phyloP scores from a whole-genome alignment of 1,140 invertebrate species.

The Diachasmimorpha longicaudata region DNA sequence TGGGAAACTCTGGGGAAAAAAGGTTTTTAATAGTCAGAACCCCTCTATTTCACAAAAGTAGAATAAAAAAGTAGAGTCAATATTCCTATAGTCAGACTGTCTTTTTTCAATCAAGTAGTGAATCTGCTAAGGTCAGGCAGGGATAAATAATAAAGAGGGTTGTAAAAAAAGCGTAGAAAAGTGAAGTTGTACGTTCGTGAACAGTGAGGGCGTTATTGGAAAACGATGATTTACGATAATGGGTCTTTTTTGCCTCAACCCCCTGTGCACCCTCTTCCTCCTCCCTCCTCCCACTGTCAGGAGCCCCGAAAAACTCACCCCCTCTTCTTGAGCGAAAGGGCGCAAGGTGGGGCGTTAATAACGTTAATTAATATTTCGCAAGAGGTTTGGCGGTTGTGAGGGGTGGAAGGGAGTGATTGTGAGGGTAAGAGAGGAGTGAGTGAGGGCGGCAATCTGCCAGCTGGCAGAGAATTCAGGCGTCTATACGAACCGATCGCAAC shows the following conservation, averaged over 20 bases:
- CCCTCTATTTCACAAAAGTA: too few species aligned
- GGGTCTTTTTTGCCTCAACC: slow-evolving; percentile 47
- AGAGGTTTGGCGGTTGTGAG: slow-evolving; percentile 53
- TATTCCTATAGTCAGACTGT: too few species aligned
- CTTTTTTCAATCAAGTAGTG: too few species aligned
- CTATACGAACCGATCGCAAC: slow-evolving; percentile 21
- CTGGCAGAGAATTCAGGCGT: slow-evolving; percentile 48
- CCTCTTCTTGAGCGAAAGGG: slow-evolving; percentile 37
- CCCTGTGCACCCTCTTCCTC: background rate
- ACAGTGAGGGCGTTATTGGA: slow-evolving; percentile 55
- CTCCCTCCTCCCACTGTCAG: background rate
- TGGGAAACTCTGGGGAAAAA: too few species aligned
- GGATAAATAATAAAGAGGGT: background rate
- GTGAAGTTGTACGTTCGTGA: background rate
- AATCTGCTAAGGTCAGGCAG: background rate
- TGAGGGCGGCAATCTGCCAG: slow-evolving; percentile 57
- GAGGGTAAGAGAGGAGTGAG: slow-evolving; percentile 17
- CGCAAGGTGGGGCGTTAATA: slow-evolving; percentile 54
- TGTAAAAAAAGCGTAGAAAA: background rate
- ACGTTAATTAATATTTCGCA: slow-evolving; percentile 64
- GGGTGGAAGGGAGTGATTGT: slow-evolving; percentile 31
- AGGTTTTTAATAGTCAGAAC: too few species aligned
- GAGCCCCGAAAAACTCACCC: slow-evolving; percentile 9
- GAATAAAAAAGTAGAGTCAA: too few species aligned
- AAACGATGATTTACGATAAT: slow-evolving; percentile 66